Evolutionary conservation across 2,797 vertebrate species (phyloP).

Genomic region (Steatocranus sp.): DNA sequence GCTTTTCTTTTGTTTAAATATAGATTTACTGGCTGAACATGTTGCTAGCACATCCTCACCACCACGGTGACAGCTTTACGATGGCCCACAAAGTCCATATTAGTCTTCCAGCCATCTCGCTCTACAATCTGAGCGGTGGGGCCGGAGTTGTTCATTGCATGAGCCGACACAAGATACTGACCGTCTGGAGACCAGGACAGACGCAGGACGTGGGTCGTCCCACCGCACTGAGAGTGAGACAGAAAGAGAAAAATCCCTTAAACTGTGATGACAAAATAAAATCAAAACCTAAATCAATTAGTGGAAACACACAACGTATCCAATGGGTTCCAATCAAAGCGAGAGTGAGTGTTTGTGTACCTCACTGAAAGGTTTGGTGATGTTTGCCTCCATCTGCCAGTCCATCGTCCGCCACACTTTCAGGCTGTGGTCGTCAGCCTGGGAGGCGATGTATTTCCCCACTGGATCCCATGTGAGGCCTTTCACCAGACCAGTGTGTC

Average conservation of each 20-base stretch:
- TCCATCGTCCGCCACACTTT: conserved; percentile 98
- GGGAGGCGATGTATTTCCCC: conserved; percentile 96
- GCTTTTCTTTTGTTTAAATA: fast-evolving
- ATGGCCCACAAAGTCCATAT: conserved; percentile 99
- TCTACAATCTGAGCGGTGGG: conserved; percentile 98
- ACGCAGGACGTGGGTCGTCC: conserved; percentile 93
- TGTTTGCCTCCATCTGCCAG: conserved; percentile 97
- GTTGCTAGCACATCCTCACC: conserved; percentile 67
- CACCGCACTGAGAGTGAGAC: conserved; percentile 82
- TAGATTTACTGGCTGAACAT: fast-evolving
- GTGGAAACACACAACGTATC: background rate
- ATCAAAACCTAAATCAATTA: background rate
- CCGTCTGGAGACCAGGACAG: conserved; percentile 99
- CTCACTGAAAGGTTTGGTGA: conserved; percentile 97
- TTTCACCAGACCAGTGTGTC: conserved; percentile 95
- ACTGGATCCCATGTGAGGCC: conserved; percentile 98
- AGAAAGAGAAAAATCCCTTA: background rate
- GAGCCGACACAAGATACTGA: conserved; percentile 98
- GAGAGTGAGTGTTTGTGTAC: conserved; percentile 55
- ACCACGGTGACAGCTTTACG: conserved; percentile 97
- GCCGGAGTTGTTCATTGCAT: conserved; percentile 99
- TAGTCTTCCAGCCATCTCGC: conserved; percentile 96
- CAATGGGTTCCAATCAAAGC: fast-evolving
- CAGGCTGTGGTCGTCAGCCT: conserved; percentile 94
- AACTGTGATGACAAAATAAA: background rate